These are phyloP conservation scores for Calidris pygmaea DNA, from an alignment of 2,113 vertebrate genomes.

Conservation along the genomic window DNA sequence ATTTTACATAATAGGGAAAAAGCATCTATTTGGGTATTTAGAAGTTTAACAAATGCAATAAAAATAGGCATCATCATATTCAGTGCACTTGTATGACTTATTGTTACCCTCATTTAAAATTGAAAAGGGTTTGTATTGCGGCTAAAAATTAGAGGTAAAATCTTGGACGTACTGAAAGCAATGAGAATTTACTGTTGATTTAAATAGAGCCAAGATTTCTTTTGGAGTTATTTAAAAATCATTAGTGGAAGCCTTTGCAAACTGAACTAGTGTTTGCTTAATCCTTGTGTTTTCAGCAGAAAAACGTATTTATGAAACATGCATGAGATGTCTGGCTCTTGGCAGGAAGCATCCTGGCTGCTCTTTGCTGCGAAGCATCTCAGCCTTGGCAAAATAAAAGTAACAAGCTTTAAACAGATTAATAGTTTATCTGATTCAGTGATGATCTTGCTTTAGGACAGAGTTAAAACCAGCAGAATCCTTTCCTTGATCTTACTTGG, in stretches of 20 bases:
- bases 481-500: slow-evolving; percentile 9
- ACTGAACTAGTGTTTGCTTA: slow-evolving; percentile 17
- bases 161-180: not conserved
- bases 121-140: not conserved
- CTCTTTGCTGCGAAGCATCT: slow-evolving; percentile 29
- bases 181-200: slow-evolving; percentile 6
- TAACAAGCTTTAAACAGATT: slow-evolving; percentile 62
- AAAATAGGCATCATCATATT: not conserved
- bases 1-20: not conserved
- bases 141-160: not conserved
- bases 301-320: slow-evolving; percentile 56
- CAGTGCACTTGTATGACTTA: not conserved
- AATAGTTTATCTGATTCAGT: slow-evolving; percentile 61
- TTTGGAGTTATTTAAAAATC: slow-evolving; percentile 33
- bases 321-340: slow-evolving; percentile 46
- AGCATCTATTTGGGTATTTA: not conserved
- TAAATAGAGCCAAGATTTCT: slow-evolving; percentile 11
- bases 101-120: not conserved
- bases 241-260: slow-evolving; percentile 3
- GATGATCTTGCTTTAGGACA: slow-evolving; percentile 59
- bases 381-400: slow-evolving; percentile 46
- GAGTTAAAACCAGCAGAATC: slow-evolving; percentile 27
- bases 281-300: slow-evolving; percentile 38
- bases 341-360: slow-evolving; percentile 22
- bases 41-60: not conserved